phyloP scores from a whole-genome alignment of 1,140 invertebrate genomes.

The Bathynomus jamesi region DNA sequence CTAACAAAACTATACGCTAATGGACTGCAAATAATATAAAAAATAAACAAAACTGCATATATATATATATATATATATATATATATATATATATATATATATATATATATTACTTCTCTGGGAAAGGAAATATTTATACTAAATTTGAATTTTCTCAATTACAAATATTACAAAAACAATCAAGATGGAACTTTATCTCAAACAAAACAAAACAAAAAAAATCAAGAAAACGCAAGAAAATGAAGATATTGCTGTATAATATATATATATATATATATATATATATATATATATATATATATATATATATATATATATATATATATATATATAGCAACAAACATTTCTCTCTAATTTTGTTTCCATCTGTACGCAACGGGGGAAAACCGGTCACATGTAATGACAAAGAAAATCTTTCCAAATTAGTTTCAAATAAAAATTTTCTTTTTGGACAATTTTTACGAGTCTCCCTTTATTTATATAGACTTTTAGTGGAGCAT shows the following conservation, averaged over 20 bases:
- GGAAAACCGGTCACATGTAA: neutral
- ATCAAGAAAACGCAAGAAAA: neutral
- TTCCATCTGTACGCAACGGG: neutral
- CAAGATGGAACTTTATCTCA: too few relatives aligned
- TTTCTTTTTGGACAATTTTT: neutral
- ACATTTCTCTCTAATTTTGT: too few relatives aligned
- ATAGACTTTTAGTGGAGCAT: neutral
- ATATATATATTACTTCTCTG: neutral
- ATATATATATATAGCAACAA: neutral
- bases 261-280: neutral
- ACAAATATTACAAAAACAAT: too few relatives aligned
- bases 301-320: neutral
- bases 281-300: slow-evolving; percentile 3
- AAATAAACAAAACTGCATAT: neutral
- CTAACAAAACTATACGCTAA: too few relatives aligned
- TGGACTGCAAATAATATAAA: neutral
- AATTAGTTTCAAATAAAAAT: slow-evolving; percentile 2
- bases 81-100: neutral
- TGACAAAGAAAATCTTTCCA: neutral
- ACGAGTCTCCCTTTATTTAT: neutral
- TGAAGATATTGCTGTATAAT: neutral
- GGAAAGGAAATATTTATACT: too few relatives aligned
- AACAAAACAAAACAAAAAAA: too few relatives aligned
- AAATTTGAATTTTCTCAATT: too few relatives aligned
- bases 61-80: neutral